Conservation (phyloP, 2,888 invertebrate species). For the Conops quadrifasciatus region DNA sequence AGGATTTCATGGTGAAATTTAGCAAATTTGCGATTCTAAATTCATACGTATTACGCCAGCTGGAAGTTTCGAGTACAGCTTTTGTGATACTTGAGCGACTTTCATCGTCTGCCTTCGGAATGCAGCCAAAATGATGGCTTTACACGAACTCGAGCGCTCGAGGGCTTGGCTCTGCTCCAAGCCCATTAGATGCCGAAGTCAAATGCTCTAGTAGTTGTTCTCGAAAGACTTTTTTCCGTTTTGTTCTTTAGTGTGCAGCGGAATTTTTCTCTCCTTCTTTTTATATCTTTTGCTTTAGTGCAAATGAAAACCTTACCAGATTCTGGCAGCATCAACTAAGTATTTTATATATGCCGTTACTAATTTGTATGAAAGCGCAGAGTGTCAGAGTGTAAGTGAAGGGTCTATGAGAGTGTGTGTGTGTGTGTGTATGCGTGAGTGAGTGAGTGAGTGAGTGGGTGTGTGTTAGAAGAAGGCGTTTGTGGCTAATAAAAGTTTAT, state of each 20-base stretch:
- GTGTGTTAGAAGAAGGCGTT: background rate
- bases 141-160: background rate
- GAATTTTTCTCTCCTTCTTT: background rate
- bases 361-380: no score
- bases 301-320: constrained; percentile 29
- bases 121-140: background rate
- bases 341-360: constrained; percentile 3
- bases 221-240: background rate
- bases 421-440: background rate
- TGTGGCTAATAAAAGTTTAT: constrained; percentile 29
- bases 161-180: background rate
- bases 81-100: constrained; percentile 28
- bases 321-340: background rate
- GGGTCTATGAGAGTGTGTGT: no score
- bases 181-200: background rate
- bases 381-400: no score
- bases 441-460: constrained; percentile 12
- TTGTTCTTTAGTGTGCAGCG: background rate
- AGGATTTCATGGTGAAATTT: constrained; percentile 36
- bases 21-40: constrained; percentile 36
- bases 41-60: constrained; percentile 30
- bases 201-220: background rate
- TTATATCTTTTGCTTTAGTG: background rate
- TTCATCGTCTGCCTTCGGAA: constrained; percentile 16
- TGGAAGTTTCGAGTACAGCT: constrained; percentile 21